Percentiles rank a stretch among this genome's conserved stretches.
Evolutionary conservation across 2,797 vertebrate genomes (phyloP).

Genomic region (Orestias chungarensis): DNA sequence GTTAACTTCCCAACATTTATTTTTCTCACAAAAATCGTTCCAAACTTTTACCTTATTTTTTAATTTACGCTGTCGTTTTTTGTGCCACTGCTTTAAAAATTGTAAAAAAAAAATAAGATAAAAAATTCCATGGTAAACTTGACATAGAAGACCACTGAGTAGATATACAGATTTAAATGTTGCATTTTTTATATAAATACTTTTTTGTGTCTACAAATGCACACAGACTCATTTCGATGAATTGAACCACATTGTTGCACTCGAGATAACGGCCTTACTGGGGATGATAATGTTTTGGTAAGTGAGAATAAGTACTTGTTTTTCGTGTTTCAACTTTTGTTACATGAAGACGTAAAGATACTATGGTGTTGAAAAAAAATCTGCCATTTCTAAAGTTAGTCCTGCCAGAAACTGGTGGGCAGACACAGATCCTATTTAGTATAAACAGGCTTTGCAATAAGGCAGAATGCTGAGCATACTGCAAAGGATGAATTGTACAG

Average conservation of each 20-base stretch:
- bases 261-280: not conserved
- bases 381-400: not conserved
- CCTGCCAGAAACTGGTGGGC: not conserved
- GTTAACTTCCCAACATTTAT: constrained; percentile 26
- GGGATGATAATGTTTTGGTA: not conserved
- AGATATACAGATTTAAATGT: not conserved
- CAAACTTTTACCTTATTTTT: constrained; percentile 18
- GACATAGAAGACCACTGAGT: not conserved
- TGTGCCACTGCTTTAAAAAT: not conserved
- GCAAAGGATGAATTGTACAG: not conserved
- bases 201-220: not conserved
- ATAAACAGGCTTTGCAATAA: not conserved
- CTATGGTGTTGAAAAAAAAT: no score
- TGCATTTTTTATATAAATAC: no score
- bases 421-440: not conserved
- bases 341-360: no score
- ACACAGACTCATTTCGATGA: not conserved
- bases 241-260: not conserved
- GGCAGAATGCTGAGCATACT: not conserved
- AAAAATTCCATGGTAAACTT: not conserved
- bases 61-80: not conserved
- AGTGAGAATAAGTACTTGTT: not conserved
- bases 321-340: no score
- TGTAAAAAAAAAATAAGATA: not conserved
- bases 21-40: constrained; percentile 7